Base-by-base conservation (phyloP, 1,140 invertebrate genomes). In the Euglossa dilemma region DNA sequence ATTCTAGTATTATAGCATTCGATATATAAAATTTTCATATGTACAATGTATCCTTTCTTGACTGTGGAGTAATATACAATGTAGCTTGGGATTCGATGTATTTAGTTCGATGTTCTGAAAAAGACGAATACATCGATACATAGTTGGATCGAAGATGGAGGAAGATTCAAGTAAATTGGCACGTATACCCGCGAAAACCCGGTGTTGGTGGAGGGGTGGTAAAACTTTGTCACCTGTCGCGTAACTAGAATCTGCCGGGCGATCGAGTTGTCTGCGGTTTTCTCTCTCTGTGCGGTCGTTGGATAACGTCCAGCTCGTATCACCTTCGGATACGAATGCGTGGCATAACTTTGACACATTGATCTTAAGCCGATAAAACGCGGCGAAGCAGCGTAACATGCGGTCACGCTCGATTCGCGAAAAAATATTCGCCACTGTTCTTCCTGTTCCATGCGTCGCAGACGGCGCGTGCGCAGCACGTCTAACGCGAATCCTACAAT, bases 271-370 rank as follows among this genome's bases (percentile, higher is more conserved):
- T 81, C 84, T 89, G 87, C 80, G 87, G 87, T 89, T 86, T 86
- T 86, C 84, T 23, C 64, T 28, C 59, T 25, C 71, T 70, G 43
- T 72, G 73, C 84, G 84, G 75, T 85, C 70, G 66, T 76, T 63
- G 75, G 57, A 54, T 85, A 87, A 86, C 77, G 80, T 74, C 56
- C 72, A 69, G 66, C 66, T 82, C 61, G 56, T 52, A 83, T 75
- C 71, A 67, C 83, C 87, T 80, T 80, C 63, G 67, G 63, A 59
- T 45, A 61, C 77, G 28, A 72, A 84, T 82, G 83, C 69, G 80
- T 73, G 80, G 80, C 86, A 81, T 88, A 88, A 89, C 84, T 77
- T 86, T 64, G 87, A 89, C 79, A 89, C 87, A 88, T 88, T 88
- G 84, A 89, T 88, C 76, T 83, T 80, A 76, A 71, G 81, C 75